Conservation (phyloP, 2,797 vertebrate genomes). For the Lepus townsendii region DNA sequence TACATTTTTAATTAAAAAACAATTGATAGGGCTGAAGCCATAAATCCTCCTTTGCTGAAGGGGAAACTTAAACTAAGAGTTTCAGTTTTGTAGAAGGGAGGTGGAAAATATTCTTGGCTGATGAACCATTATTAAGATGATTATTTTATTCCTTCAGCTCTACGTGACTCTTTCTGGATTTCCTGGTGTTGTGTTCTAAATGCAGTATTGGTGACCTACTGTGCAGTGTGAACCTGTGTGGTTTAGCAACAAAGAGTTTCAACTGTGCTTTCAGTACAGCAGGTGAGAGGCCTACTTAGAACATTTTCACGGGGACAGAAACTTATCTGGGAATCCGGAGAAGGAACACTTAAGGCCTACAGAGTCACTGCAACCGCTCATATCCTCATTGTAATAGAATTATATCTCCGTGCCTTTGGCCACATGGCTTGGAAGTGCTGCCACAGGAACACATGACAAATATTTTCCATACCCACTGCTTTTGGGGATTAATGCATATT, state of each 20-base stretch:
- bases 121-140: not conserved
- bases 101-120: constrained; percentile 24
- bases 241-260: not conserved
- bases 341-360: not conserved
- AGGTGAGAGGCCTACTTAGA: not conserved
- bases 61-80: constrained; percentile 60
- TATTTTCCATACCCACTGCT: not conserved
- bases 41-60: constrained; percentile 78
- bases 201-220: not conserved
- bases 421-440: not conserved
- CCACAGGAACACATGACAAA: not conserved
- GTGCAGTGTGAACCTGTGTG: not conserved
- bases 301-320: not conserved
- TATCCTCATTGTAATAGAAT: not conserved
- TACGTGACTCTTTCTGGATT: not conserved
- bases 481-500: not conserved
- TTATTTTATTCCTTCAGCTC: not conserved
- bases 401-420: not conserved
- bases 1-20: constrained; percentile 86
- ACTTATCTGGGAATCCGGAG: not conserved
- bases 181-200: not conserved
- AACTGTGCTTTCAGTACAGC: not conserved
- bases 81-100: constrained; percentile 27
- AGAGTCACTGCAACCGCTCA: not conserved
- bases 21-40: constrained; percentile 71